Percentiles rank a stretch among this genome's conserved stretches.
phyloP scores from a whole-genome alignment of 2,797 vertebrate species.

The Psittacula echo region DNA sequence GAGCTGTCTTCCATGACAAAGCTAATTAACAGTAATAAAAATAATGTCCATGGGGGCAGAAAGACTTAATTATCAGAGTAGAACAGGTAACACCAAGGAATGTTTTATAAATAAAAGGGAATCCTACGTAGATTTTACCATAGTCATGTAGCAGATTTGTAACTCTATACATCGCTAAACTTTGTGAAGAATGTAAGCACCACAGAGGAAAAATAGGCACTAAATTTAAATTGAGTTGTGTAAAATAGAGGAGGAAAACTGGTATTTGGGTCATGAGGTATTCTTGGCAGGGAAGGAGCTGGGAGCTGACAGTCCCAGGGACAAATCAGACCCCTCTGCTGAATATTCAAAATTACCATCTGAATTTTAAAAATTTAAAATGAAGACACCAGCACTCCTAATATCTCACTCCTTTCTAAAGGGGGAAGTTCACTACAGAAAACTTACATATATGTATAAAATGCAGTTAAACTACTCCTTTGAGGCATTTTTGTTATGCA shows the following conservation, averaged over 20 bases:
- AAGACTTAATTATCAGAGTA: conserved; percentile 1
- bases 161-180: not conserved
- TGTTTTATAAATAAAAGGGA: not conserved
- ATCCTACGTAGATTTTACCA: not conserved
- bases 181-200: not conserved
- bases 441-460: not conserved
- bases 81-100: not conserved
- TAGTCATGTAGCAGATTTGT: accelerated
- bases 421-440: not conserved
- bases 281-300: not conserved
- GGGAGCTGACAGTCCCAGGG: not conserved
- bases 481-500: not conserved
- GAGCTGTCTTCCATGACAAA: not conserved
- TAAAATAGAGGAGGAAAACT: not conserved
- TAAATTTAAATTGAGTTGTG: not conserved
- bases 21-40: conserved; percentile 20
- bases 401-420: not conserved
- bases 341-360: not conserved
- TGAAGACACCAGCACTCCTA: not conserved
- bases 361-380: not conserved
- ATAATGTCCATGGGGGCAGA: not conserved
- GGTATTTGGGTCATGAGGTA: not conserved
- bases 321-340: not conserved
- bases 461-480: not conserved
- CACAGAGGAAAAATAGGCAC: not conserved